phyloP scores from a whole-genome alignment of 2,113 vertebrate genomes.

The Elachura formosa region DNA sequence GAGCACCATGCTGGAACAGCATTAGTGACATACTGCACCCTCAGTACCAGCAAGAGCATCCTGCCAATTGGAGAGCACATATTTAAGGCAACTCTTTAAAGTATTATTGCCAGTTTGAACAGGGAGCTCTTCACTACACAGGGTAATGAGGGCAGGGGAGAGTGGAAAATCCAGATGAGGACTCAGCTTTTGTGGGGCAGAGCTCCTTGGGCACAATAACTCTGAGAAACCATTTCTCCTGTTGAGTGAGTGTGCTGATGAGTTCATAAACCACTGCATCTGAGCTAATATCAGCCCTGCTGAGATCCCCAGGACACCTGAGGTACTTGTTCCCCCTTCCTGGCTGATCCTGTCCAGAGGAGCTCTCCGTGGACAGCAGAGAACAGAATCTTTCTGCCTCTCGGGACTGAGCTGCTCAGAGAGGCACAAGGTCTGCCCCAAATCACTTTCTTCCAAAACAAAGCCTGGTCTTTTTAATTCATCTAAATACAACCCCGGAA shows the following conservation, averaged over 20 bases:
- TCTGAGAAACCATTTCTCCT: not conserved
- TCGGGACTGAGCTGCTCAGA: accelerated
- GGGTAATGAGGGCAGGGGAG: not conserved
- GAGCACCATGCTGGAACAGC: not conserved
- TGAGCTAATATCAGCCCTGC: not conserved
- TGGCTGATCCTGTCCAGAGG: not conserved
- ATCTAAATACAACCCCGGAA: not conserved
- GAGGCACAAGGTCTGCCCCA: not conserved
- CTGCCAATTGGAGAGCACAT: not conserved
- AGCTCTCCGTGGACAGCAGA: not conserved
- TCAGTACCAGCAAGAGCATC: not conserved
- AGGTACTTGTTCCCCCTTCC: not conserved
- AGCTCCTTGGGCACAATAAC: not conserved
- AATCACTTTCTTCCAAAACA: not conserved
- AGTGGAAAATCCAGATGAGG: not conserved
- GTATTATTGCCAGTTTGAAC: not conserved
- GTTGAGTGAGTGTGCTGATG: not conserved
- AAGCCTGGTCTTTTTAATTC: not conserved
- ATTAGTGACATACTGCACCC: not conserved
- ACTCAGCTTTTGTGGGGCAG: not conserved
- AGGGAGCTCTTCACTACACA: not conserved
- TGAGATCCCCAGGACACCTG: not conserved
- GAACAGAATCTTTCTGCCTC: not conserved
- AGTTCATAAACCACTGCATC: not conserved
- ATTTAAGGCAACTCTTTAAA: not conserved